These are phyloP conservation scores for Progne subis DNA, from an alignment of 2,113 vertebrate species.

Conservation along the genomic window DNA sequence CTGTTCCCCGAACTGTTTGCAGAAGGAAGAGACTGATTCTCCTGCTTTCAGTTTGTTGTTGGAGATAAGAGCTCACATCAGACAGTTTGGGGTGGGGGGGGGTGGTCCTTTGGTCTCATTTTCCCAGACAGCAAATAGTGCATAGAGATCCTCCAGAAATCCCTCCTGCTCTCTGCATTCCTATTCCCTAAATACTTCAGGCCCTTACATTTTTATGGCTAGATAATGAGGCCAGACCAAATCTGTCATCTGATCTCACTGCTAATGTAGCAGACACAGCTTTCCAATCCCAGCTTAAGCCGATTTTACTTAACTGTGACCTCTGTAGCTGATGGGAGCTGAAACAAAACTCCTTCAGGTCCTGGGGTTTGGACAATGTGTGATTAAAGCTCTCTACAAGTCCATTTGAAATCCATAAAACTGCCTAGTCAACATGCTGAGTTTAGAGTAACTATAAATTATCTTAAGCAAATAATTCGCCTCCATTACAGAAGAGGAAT, in stretches of 20 bases:
- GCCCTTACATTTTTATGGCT: conserved; percentile 46
- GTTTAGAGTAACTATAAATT: neutral
- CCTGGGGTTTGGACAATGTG: neutral
- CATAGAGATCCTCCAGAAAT: conserved; percentile 55
- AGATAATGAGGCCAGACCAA: conserved; percentile 64
- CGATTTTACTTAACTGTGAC: conserved; percentile 45
- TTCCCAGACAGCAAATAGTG: conserved; percentile 62
- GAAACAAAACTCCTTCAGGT: conserved; percentile 6
- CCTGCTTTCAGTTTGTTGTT: conserved; percentile 39
- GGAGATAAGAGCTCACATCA: conserved; percentile 67
- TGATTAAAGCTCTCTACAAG: neutral
- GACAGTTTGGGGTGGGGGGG: conserved; percentile 2
- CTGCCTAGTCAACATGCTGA: neutral
- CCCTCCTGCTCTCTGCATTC: conserved; percentile 57
- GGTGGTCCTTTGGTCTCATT: conserved; percentile 53
- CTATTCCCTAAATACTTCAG: conserved; percentile 63
- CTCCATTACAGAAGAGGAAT: neutral
- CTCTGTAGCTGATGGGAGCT: conserved; percentile 27
- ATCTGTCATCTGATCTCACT: conserved; percentile 65
- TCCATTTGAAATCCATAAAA: neutral
- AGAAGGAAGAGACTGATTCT: conserved; percentile 58
- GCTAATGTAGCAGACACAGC: conserved; percentile 63
- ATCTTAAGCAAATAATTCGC: neutral
- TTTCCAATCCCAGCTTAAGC: conserved; percentile 41
- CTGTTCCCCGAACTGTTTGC: neutral